Conservation (phyloP, 2,797 vertebrate genomes). For the Anisognathus igniventris region DNA sequence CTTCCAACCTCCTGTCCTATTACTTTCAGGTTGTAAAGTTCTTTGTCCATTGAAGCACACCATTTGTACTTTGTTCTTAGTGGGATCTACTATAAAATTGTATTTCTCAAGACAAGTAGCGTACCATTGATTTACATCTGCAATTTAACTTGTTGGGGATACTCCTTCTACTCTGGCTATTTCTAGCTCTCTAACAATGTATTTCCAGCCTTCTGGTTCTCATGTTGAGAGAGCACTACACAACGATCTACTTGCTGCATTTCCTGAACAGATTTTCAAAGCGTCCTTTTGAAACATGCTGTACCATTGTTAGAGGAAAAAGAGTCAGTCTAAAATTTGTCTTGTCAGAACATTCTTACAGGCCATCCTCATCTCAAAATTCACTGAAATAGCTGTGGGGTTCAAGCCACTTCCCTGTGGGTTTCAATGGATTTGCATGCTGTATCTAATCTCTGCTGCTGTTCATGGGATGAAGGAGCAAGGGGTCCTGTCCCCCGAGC, state of each 20-base stretch:
- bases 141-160: background rate
- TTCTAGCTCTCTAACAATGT: background rate
- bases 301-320: background rate
- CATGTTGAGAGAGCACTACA: background rate
- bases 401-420: background rate
- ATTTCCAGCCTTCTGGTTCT: background rate
- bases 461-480: background rate
- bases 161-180: background rate
- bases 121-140: background rate
- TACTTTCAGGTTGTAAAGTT: background rate
- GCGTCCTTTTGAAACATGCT: background rate
- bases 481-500: background rate
- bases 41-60: background rate
- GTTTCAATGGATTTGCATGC: background rate
- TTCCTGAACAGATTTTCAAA: background rate
- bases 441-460: background rate
- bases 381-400: background rate
- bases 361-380: background rate
- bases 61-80: background rate
- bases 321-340: background rate
- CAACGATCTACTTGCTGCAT: background rate
- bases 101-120: background rate
- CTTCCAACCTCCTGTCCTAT: background rate
- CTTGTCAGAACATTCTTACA: background rate
- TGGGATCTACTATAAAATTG: background rate